Conservation (phyloP, 2,113 vertebrate genomes). For the Mus spicilegus region DNA sequence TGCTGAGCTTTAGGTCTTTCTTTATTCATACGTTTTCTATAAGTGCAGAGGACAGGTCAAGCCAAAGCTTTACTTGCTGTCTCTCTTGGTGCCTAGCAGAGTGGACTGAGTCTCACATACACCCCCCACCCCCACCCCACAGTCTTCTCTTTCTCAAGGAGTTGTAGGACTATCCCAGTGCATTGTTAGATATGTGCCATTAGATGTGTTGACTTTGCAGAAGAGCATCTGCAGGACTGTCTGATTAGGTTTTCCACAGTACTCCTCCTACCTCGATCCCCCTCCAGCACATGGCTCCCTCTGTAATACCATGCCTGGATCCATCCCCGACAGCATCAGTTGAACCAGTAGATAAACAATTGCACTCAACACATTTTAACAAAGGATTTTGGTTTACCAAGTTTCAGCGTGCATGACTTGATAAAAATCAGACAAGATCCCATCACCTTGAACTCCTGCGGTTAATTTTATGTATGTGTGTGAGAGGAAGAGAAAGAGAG, state of each 20-base stretch:
- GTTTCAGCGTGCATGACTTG: not conserved
- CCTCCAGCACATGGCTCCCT: not conserved
- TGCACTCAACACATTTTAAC: not conserved
- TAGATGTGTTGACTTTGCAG: not conserved
- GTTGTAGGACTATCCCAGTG: not conserved
- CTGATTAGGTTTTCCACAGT: accelerated
- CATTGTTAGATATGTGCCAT: not conserved
- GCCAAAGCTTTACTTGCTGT: not conserved
- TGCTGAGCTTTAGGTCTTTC: not conserved
- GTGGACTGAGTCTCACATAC: not conserved
- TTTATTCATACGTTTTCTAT: not conserved
- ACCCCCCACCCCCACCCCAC: accelerated
- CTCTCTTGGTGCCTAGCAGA: not conserved
- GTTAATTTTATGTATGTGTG: not conserved
- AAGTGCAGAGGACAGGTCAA: not conserved
- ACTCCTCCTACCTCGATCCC: not conserved
- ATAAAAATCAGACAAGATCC: not conserved
- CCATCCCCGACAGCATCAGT: not conserved
- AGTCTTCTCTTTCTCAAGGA: not conserved
- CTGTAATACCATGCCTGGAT: not conserved
- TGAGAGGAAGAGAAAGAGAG: not conserved
- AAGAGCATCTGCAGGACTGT: not conserved
- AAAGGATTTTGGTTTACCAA: not conserved
- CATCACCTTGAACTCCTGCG: not conserved
- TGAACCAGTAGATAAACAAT: not conserved